Conservation (phyloP, 2,797 vertebrate genomes). For the Melanotaenia nigrans region DNA sequence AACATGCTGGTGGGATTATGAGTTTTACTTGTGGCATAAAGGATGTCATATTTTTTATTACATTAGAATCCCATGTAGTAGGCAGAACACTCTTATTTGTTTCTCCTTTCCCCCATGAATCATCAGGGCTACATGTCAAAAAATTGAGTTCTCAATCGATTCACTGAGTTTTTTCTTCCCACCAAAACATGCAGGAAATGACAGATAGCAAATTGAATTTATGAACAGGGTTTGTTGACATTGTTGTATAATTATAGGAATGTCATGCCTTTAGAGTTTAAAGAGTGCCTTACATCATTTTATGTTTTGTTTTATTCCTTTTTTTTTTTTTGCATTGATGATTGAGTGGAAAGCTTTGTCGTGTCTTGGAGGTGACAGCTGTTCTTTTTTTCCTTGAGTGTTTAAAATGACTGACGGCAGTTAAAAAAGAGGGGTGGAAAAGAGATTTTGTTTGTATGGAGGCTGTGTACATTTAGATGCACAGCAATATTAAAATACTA, state of each 20-base stretch:
- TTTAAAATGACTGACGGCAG: neutral
- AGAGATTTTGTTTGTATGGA: neutral
- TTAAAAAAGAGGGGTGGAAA: neutral
- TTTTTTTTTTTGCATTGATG: constrained; percentile 11
- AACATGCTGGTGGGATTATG: constrained; percentile 4
- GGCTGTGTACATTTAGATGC: neutral
- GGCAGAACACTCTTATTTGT: constrained; percentile 47
- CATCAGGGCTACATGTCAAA: constrained; percentile 63
- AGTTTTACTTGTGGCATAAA: constrained; percentile 8
- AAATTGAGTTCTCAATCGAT: constrained; percentile 75
- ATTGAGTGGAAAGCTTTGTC: constrained; percentile 42
- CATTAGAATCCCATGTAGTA: constrained; percentile 23
- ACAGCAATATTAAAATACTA: neutral
- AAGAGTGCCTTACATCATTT: constrained; percentile 30
- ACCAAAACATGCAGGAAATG: constrained; percentile 69
- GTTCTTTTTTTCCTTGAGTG: constrained; percentile 14
- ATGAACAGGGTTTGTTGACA: constrained; percentile 78
- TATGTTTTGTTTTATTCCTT: constrained; percentile 1
- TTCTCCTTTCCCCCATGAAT: constrained; percentile 50
- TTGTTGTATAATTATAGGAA: constrained; percentile 78
- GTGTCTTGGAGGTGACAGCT: constrained; percentile 39
- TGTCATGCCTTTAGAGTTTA: constrained; percentile 67
- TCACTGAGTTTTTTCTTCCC: constrained; percentile 41
- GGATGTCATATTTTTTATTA: constrained; percentile 41
- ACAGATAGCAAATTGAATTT: constrained; percentile 83